phyloP scores from a whole-genome alignment of 2,797 vertebrate genomes.

The Xiphorhynchus erythropygius region DNA sequence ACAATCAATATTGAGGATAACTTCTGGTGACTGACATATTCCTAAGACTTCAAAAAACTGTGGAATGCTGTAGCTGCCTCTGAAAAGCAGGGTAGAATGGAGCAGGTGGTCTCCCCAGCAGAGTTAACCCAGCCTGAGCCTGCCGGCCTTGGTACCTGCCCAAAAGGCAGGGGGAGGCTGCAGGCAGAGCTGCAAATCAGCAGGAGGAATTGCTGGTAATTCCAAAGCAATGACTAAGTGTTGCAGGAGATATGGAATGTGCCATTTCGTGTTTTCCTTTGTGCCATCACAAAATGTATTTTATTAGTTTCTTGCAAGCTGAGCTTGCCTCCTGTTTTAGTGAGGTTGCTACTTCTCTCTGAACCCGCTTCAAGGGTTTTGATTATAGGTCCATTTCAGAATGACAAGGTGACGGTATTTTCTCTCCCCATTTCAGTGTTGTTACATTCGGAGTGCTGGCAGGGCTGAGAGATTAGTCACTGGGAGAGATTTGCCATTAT shows the following conservation, averaged over 20 bases:
- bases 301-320: neutral
- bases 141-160: neutral
- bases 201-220: neutral
- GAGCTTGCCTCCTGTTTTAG: neutral
- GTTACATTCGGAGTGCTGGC: conserved; percentile 8
- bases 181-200: neutral
- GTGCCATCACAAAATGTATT: neutral
- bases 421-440: neutral
- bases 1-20: neutral
- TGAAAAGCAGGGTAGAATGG: neutral
- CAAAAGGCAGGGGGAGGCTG: neutral
- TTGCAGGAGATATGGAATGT: neutral
- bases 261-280: neutral
- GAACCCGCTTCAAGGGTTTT: neutral
- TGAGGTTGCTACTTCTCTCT: neutral
- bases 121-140: neutral
- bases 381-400: conserved; percentile 1
- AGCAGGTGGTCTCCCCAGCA: neutral
- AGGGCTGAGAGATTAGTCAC: conserved; percentile 19
- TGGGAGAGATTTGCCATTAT: neutral
- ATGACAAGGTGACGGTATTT: conserved; percentile 1
- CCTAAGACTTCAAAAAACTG: neutral
- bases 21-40: neutral
- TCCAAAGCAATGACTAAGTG: neutral
- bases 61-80: neutral